phyloP scores from a whole-genome alignment of 1,140 invertebrate species.

The Zophobas atratus region DNA sequence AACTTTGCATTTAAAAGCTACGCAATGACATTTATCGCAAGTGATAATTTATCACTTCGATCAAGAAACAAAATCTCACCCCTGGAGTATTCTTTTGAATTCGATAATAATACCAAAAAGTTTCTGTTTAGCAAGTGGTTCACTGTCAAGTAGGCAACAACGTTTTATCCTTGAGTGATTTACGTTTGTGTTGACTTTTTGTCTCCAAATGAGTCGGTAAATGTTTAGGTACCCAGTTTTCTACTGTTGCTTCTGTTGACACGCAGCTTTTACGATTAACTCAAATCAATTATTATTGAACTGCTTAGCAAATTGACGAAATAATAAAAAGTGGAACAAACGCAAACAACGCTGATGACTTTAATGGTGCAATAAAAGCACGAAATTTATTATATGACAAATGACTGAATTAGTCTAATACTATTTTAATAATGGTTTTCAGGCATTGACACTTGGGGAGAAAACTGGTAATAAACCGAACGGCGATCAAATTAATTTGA shows the following conservation, averaged over 20 bases:
- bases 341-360: constrained; percentile 28
- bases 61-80: too few relatives aligned
- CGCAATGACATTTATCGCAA: too few relatives aligned
- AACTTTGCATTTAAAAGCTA: too few relatives aligned
- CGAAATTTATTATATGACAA: constrained; percentile 52
- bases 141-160: constrained; percentile 29
- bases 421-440: constrained; percentile 51
- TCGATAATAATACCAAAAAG: background rate
- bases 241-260: constrained; percentile 3
- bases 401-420: constrained; percentile 56
- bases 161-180: constrained; percentile 39
- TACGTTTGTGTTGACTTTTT: constrained; percentile 37
- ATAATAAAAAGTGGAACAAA: constrained; percentile 4
- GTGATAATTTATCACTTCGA: too few relatives aligned
- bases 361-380: constrained; percentile 33
- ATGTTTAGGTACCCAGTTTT: constrained; percentile 20
- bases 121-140: background rate
- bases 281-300: too few relatives aligned
- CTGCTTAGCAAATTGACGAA: background rate
- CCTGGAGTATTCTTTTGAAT: background rate
- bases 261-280: background rate
- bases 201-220: constrained; percentile 38
- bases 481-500: constrained; percentile 53
- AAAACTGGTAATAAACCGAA: constrained; percentile 50
- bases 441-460: constrained; percentile 50